Evolutionary conservation across 2,888 invertebrate genomes (phyloP), one percentile per base, ranked within the genome.

Genomic region (Malthinus seriepunctatus): DNA sequence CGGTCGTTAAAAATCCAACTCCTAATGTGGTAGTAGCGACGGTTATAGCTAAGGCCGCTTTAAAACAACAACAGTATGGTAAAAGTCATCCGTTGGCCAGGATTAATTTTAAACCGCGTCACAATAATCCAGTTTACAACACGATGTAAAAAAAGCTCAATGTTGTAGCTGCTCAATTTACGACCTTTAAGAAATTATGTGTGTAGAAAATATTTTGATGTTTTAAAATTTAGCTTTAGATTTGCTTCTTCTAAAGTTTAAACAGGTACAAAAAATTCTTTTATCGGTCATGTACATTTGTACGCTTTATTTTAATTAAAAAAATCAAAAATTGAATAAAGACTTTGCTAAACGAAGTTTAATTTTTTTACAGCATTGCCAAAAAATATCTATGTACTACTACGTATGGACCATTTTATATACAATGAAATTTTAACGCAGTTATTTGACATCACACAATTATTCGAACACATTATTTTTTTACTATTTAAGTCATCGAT

Each of bases 21-120:
- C 71, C 76, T 35, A 82, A 83, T 64, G 83, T 85, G 67, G 83
- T 88, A 56, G 85, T 87, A 53, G 84, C 87, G 60, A 86, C 86
- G 73, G 87, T 88, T 70, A 86, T 88, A 71, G 86, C 87, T 68
- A 87, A 86, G 77, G 86, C 87, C 73, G 86, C 88, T 74, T 88
- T 85, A 69, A 90, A 90, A 79, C 88, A 90, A 79, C 90, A 91
- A 79, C 94, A 95, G 78, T 94, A 93, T 78, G 95, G 95, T 71
- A 93, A 92, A 80, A 93, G 91, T 73, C 95, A 95, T 84, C 95
- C 95, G 67, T 84, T 95, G 74, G 89, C 93, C 73, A 89, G 90
- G 85, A 85, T 95, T 79, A 89, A 88, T 81, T 84, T 89, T 79
- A 88, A 90, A 82, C 84, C 86, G 71, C 84, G 87, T 81, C 85